Percentiles rank a stretch among this genome's conserved stretches.
These are phyloP conservation scores for Anthrax anthrax DNA, from an alignment of 2,888 invertebrate species.

Conservation along the genomic window DNA sequence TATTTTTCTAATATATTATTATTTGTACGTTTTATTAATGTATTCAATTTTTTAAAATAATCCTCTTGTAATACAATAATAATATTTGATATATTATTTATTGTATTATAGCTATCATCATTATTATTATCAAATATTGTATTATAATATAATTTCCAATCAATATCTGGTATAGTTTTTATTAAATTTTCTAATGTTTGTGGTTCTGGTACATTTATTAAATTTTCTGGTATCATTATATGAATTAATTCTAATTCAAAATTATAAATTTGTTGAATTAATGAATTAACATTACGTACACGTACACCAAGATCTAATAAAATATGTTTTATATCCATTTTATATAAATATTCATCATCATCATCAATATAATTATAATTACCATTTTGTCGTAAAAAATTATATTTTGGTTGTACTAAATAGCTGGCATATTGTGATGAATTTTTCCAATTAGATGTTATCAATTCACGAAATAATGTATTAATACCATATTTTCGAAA, in stretches of 20 bases:
- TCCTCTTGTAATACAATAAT: neutral
- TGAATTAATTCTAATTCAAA: constrained; percentile 1
- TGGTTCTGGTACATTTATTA: constrained; percentile 1
- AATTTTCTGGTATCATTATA: neutral
- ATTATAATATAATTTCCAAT: neutral
- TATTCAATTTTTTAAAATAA: neutral
- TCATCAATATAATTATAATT: neutral
- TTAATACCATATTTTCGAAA: neutral
- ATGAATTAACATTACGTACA: neutral
- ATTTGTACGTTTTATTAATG: neutral
- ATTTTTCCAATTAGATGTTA: constrained; percentile 4
- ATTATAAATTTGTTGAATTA: neutral
- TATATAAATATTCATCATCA: constrained; percentile 1
- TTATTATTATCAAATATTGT: neutral
- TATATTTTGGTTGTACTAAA: constrained; percentile 1
- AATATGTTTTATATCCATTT: constrained; percentile 1
- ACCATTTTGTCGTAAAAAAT: constrained; percentile 1
- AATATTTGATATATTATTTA: neutral
- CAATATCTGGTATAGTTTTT: neutral
- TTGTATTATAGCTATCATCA: too few relatives aligned
- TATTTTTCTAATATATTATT: constrained; percentile 1
- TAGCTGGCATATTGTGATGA: neutral
- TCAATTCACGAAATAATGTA: neutral
- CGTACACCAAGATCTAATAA: constrained; percentile 2
- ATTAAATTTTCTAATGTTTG: neutral